A percentile compares a stretch with the other conserved stretches of the same genome.
Evolutionary conservation across 2,888 invertebrate genomes (phyloP).

Genomic region (Leuctra nigra): DNA sequence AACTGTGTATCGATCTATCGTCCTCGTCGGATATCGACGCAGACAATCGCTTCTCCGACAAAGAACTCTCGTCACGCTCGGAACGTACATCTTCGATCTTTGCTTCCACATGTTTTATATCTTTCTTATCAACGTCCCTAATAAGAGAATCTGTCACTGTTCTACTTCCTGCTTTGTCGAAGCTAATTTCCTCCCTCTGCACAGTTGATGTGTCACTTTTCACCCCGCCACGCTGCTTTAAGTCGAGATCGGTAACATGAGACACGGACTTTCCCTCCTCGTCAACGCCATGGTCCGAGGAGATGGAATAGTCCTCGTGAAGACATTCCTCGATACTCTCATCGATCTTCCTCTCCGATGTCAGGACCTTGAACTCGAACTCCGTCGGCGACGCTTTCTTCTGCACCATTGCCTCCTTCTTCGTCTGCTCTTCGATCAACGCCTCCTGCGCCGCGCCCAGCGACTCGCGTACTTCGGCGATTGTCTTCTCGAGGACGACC

Average conservation of each 20-base stretch:
- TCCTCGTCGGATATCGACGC: constrained; percentile 25
- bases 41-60: constrained; percentile 23
- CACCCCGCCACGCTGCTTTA: constrained; percentile 15
- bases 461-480: constrained; percentile 63
- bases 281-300: constrained; percentile 22
- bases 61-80: constrained; percentile 13
- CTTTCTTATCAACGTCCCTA: constrained; percentile 5
- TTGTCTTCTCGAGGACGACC: constrained; percentile 45
- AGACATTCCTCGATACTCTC: constrained; percentile 33
- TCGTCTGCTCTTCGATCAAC: constrained; percentile 60
- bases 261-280: constrained; percentile 12
- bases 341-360: constrained; percentile 31
- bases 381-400: constrained; percentile 65
- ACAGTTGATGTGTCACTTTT: constrained; percentile 13
- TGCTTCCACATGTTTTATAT: constrained; percentile 20
- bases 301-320: constrained; percentile 26
- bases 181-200: constrained; percentile 20
- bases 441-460: constrained; percentile 63
- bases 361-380: constrained; percentile 57
- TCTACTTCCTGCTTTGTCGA: constrained; percentile 19
- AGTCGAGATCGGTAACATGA: constrained; percentile 21
- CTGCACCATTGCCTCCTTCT: constrained; percentile 45
- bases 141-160: background rate
- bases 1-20: constrained; percentile 20
- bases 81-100: constrained; percentile 23